Evolutionary conservation across 2,888 invertebrate species (phyloP).

Genomic region (Drosophila kuntzei): DNA sequence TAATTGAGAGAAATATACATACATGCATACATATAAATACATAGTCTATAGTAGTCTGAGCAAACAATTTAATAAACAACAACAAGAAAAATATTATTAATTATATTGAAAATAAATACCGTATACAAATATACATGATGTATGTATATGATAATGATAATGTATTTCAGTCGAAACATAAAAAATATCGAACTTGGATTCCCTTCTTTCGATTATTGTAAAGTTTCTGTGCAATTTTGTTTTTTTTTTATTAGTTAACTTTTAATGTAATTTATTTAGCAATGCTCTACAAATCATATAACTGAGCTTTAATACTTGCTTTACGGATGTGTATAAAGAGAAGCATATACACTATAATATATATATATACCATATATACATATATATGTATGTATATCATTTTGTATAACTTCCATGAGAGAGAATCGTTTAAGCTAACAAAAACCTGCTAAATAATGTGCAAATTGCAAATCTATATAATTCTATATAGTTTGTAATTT

Average conservation of each 20-base stretch:
- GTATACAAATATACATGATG: slow-evolving; percentile 15
- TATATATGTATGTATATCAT: slow-evolving; percentile 20
- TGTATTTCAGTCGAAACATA: slow-evolving; percentile 15
- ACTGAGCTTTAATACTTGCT: slow-evolving; percentile 64
- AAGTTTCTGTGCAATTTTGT: slow-evolving; percentile 68
- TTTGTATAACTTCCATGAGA: slow-evolving; percentile 38
- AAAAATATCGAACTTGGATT: slow-evolving; percentile 17
- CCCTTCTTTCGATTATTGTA: slow-evolving; percentile 14
- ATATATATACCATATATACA: slow-evolving; percentile 16
- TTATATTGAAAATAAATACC: slow-evolving; percentile 37
- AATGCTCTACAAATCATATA: slow-evolving; percentile 55
- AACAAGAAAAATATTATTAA: slow-evolving; percentile 27
- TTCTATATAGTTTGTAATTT: slow-evolving; percentile 38
- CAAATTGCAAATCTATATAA: slow-evolving; percentile 13
- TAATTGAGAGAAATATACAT: slow-evolving; percentile 32
- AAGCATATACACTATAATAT: slow-evolving; percentile 22
- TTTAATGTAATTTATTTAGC: slow-evolving; percentile 48
- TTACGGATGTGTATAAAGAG: slow-evolving; percentile 24
- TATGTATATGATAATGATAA: slow-evolving; percentile 17
- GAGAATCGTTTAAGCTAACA: slow-evolving; percentile 31
- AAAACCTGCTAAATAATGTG: slow-evolving; percentile 17
- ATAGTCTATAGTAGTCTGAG: slow-evolving; percentile 77
- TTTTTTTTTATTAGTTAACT: slow-evolving; percentile 46
- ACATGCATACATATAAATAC: slow-evolving; percentile 50
- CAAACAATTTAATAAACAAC: slow-evolving; percentile 48